Conservation (phyloP, 2,113 vertebrate genomes). For the Bubo scandiacus region DNA sequence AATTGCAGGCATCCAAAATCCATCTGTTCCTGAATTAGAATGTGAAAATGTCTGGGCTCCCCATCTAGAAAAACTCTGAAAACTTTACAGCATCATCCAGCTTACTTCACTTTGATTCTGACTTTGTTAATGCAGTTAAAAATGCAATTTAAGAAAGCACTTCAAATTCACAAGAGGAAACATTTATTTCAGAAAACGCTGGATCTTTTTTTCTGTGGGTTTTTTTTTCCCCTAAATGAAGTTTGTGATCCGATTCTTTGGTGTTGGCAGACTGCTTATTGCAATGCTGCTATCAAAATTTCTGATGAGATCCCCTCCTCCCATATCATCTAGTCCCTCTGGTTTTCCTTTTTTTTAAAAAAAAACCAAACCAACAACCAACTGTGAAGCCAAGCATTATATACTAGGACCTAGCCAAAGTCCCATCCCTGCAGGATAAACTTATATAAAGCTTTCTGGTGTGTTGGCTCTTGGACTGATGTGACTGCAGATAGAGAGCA, state of each 20-base stretch:
- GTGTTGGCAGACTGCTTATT: background rate
- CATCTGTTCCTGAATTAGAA: background rate
- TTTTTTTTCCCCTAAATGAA: background rate
- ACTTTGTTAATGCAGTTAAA: background rate
- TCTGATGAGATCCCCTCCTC: background rate
- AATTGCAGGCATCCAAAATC: background rate
- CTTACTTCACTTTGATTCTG: background rate
- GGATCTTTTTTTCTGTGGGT: background rate
- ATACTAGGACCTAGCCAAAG: background rate
- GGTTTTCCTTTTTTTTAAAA: background rate
- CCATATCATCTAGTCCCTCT: background rate
- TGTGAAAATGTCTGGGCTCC: background rate
- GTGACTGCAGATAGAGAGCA: background rate
- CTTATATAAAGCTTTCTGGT: background rate
- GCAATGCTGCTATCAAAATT: background rate
- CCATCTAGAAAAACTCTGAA: background rate
- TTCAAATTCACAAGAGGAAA: background rate
- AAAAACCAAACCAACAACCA: background rate
- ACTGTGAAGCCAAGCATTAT: background rate
- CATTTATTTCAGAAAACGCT: background rate
- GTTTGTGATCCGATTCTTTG: background rate
- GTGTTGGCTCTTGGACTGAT: background rate
- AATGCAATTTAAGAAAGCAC: background rate
- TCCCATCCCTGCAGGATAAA: background rate
- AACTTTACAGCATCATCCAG: background rate